These are phyloP conservation scores for Nothoprocta pentlandii DNA, from an alignment of 2,113 vertebrate genomes.

Conservation along the genomic window DNA sequence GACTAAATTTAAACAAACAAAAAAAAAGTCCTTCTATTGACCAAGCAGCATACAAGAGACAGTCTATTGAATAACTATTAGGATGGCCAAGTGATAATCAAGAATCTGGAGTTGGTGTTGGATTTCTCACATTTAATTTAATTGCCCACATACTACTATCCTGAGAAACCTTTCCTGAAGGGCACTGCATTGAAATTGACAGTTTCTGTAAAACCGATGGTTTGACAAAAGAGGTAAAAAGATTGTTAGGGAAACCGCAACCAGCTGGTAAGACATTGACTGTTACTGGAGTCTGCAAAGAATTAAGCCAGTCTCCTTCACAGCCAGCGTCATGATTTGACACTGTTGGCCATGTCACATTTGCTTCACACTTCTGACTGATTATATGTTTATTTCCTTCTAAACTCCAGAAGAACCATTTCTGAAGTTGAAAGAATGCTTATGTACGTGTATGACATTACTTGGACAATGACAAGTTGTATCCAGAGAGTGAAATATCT, in stretches of 20 bases:
- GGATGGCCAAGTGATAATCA: background rate
- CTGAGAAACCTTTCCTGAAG: background rate
- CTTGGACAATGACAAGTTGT: slow-evolving; percentile 5
- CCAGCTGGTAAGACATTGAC: background rate
- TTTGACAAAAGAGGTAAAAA: background rate
- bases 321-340: background rate
- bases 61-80: background rate
- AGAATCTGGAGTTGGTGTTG: background rate
- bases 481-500: slow-evolving; percentile 2
- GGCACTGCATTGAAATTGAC: background rate
- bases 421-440: background rate
- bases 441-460: background rate
- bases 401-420: background rate
- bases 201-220: background rate
- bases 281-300: background rate
- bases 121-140: background rate
- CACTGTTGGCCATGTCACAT: background rate
- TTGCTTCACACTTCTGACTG: background rate
- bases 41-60: background rate
- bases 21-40: background rate
- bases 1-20: background rate
- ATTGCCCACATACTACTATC: background rate
- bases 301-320: background rate
- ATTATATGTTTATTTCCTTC: background rate
- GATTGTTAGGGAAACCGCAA: background rate